Evolutionary conservation across 1,140 invertebrate genomes (phyloP).

Genomic region (Drosophila nikananu): DNA sequence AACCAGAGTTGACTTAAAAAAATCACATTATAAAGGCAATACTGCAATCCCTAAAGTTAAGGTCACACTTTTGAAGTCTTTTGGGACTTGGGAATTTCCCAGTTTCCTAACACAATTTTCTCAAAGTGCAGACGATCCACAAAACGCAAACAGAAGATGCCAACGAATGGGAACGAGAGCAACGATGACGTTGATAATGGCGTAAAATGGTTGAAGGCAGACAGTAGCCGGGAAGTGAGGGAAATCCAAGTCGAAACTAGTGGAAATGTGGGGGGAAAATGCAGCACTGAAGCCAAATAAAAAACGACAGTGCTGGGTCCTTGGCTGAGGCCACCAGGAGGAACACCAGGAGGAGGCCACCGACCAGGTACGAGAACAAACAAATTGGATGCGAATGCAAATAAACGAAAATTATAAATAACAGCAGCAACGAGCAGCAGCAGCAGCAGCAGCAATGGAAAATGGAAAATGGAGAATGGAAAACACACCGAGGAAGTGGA

Average conservation of each 20-base stretch:
- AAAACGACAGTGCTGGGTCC: conserved; percentile 41
- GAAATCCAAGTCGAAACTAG: conserved; percentile 50
- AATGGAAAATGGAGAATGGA: conserved; percentile 43
- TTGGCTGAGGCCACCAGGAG: conserved; percentile 12
- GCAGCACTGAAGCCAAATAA: conserved; percentile 19
- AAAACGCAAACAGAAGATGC: conserved; percentile 45
- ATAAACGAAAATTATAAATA: conserved; percentile 85
- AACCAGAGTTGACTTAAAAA: too few species aligned
- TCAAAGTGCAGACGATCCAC: conserved; percentile 28
- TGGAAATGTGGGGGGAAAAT: conserved; percentile 17
- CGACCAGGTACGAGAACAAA: conserved; percentile 65
- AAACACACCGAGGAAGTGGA: conserved; percentile 51
- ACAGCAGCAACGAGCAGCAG: conserved; percentile 62
- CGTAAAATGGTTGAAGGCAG: conserved; percentile 79
- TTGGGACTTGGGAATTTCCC: background rate
- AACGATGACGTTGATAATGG: conserved; percentile 75
- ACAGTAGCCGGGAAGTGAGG: conserved; percentile 28
- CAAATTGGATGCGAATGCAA: conserved; percentile 85
- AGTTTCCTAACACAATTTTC: background rate
- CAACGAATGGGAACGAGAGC: conserved; percentile 37
- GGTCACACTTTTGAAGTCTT: too few species aligned
- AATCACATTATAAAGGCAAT: too few species aligned
- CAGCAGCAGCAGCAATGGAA: conserved; percentile 19
- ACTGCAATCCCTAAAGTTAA: too few species aligned
- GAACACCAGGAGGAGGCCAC: conserved; percentile 29